These are phyloP conservation scores for Apis cerana DNA, from an alignment of 1,140 invertebrate species.

Conservation along the genomic window DNA sequence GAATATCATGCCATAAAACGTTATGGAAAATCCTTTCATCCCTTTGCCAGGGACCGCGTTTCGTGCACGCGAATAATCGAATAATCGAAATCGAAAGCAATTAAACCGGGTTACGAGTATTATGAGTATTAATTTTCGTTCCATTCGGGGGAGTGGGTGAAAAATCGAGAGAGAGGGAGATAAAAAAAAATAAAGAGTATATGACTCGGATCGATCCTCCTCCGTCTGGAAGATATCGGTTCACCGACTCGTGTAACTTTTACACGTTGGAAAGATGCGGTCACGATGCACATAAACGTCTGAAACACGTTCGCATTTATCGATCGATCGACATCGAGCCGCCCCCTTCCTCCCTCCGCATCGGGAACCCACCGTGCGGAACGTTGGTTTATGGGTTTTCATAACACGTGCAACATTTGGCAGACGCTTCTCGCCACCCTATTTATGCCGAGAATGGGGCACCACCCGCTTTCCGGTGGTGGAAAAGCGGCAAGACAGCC, in stretches of 20 bases:
- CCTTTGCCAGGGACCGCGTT: too few species aligned
- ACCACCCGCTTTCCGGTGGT: too few species aligned
- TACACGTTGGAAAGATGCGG: conserved; percentile 40
- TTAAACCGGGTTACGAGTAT: too few species aligned
- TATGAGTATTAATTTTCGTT: too few species aligned
- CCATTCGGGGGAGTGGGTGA: neutral
- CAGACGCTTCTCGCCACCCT: conserved; percentile 40
- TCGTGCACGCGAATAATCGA: too few species aligned
- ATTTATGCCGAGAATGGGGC: conserved; percentile 47
- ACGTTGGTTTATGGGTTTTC: conserved; percentile 61
- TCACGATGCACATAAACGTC: conserved; percentile 33
- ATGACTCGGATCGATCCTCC: neutral
- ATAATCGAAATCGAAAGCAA: too few species aligned
- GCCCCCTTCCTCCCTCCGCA: too few species aligned
- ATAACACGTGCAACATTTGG: conserved; percentile 62
- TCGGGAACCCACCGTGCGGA: neutral
- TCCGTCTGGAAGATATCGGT: neutral
- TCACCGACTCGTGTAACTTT: neutral
- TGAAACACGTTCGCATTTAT: conserved; percentile 21
- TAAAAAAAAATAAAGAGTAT: neutral
- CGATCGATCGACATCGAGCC: conserved; percentile 19
- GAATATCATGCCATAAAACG: neutral
- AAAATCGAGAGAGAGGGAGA: neutral
- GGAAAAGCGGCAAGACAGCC: too few species aligned
- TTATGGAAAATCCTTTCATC: neutral